Evolutionary conservation across 2,797 vertebrate genomes (phyloP).

Genomic region (Melanotaenia trifasciata): DNA sequence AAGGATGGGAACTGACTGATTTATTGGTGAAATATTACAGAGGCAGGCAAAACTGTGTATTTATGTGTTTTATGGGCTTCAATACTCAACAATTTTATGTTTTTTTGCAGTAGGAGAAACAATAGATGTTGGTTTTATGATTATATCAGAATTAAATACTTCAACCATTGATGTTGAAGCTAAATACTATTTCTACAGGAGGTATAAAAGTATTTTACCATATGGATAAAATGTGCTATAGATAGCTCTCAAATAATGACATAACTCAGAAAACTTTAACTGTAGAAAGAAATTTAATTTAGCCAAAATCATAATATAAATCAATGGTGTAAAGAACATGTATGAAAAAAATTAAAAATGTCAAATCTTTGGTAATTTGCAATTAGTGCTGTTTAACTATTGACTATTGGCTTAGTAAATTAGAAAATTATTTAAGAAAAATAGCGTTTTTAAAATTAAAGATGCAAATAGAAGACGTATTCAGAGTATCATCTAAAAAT

Average conservation of each 20-base stretch:
- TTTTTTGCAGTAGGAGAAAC: neutral
- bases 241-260: neutral
- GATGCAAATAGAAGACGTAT: too few species aligned
- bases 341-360: neutral
- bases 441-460: too few species aligned
- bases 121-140: too few species aligned
- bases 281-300: neutral
- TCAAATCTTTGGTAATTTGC: too few species aligned
- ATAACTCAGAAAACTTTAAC: neutral
- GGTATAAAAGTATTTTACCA: neutral
- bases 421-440: too few species aligned
- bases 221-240: neutral
- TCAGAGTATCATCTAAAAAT: too few species aligned
- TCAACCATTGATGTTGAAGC: too few species aligned
- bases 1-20: conserved; percentile 19
- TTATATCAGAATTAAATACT: too few species aligned
- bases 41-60: neutral
- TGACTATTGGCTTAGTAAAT: too few species aligned
- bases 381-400: too few species aligned
- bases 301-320: too few species aligned
- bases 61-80: neutral
- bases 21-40: conserved; percentile 14
- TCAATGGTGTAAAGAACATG: too few species aligned
- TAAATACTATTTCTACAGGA: neutral
- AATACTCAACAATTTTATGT: neutral